Percentiles rank a stretch among this genome's conserved stretches.
These are phyloP conservation scores for Oxyruncus cristatus DNA, from an alignment of 2,113 vertebrate genomes.

Conservation along the genomic window DNA sequence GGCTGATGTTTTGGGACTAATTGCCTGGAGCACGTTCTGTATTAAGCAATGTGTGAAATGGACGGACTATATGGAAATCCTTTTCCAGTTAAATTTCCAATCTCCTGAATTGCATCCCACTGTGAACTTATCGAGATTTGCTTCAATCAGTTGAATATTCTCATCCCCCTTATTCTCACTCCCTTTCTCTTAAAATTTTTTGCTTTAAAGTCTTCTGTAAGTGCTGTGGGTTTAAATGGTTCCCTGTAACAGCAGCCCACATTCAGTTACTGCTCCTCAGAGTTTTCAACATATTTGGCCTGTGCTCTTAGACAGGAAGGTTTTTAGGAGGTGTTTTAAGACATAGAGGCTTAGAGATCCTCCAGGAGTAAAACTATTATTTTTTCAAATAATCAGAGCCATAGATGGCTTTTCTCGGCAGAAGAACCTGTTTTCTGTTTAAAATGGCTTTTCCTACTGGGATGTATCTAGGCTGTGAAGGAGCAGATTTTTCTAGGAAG, in stretches of 20 bases:
- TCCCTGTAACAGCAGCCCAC: neutral
- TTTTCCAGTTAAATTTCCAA: neutral
- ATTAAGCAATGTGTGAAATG: neutral
- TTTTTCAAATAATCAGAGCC: neutral
- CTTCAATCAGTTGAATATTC: neutral
- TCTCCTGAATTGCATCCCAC: neutral
- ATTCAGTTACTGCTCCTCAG: neutral
- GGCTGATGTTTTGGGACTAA: neutral
- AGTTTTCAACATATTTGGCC: neutral
- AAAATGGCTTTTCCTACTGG: neutral
- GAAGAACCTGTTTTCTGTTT: neutral
- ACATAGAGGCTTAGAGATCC: neutral
- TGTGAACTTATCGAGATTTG: neutral
- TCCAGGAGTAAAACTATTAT: neutral
- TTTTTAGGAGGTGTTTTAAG: neutral
- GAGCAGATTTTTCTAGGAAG: conserved; percentile 25
- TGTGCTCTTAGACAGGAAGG: neutral
- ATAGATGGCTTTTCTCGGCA: neutral
- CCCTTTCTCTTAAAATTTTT: neutral
- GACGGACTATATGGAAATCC: neutral
- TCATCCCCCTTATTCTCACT: neutral
- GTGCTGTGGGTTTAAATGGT: neutral
- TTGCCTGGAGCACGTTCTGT: neutral
- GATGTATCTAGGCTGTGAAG: neutral
- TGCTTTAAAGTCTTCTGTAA: neutral